Base-by-base conservation (phyloP, 2,888 invertebrate genomes). In the Chymomyza caudatula region DNA sequence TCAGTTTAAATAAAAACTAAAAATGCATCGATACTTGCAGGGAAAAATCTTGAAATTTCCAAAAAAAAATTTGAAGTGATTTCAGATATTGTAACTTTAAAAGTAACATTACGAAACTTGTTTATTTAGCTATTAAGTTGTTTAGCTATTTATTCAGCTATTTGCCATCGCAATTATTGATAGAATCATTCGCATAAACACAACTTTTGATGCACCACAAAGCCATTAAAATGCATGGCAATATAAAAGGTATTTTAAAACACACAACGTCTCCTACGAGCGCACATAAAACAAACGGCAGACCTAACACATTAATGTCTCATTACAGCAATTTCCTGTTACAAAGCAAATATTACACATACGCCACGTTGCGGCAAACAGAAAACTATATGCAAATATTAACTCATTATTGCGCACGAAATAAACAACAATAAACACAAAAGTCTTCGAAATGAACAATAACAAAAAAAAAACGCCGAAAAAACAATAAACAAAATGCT, bases 351-450 rank as follows among this genome's bases (percentile, higher is more conserved):
- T 70, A 75, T 86, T 80, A 73, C 86, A 70, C 69, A 81, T 84
- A 75, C 80, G 80, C 84, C 62, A 61, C 65, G 71, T 80, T 51
- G 44, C 17, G 4, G 29, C 29, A 29, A 29, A 29, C 29, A 44
- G 0, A 44, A 47, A 51, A 55, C 65, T 66, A 65, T 68, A 72
- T 85, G 84, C 86, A 74, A 85, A 85, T 79, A 73, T 72, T 83
- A 69, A 74, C 80, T 66, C 77, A 78, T 80, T 74, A 79, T 77
- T 65, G 80, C 83, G 71, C 71, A 78, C 64, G 57, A 71, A 67
- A 69, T 63, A 60, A 63, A 44, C 58, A 37, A 37, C 11, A 37
- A 37, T 37, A 37, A 37, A 37, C 11, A 37, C 29, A 37, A 37
- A n/a, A 37, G 29, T 37, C 29, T 11, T 8, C 11, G 29, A 37